These are phyloP conservation scores for Tipula confusa DNA, from an alignment of 2,888 invertebrate species.

Conservation along the genomic window DNA sequence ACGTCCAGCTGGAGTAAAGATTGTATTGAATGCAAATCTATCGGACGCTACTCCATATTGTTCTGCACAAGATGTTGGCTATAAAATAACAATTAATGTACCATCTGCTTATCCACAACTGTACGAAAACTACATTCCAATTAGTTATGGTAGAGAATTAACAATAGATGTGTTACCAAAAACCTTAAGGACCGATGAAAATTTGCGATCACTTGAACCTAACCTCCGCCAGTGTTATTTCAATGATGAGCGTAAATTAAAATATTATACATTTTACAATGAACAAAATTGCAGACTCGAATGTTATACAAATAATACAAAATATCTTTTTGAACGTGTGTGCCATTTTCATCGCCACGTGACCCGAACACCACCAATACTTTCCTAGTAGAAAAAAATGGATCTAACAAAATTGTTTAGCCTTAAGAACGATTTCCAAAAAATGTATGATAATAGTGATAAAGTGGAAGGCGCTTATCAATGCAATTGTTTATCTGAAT, in stretches of 20 bases:
- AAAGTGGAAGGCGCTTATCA: neutral
- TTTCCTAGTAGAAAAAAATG: neutral
- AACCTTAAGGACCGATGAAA: neutral
- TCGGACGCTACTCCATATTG: neutral
- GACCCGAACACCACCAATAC: neutral
- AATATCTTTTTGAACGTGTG: neutral
- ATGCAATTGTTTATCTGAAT: neutral
- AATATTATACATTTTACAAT: neutral
- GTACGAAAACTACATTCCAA: neutral
- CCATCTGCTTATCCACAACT: neutral
- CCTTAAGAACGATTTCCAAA: neutral
- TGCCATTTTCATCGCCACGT: slow-evolving; percentile 37
- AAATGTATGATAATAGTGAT: too few species aligned
- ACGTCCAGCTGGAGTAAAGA: slow-evolving; percentile 38
- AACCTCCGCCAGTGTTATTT: neutral
- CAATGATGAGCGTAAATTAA: neutral
- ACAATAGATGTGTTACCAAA: neutral
- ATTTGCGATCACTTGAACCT: neutral
- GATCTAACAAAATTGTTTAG: neutral
- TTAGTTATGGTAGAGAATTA: neutral
- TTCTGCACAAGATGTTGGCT: neutral
- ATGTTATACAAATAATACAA: neutral
- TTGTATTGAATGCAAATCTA: neutral
- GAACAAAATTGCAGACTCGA: neutral
- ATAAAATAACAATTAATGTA: neutral